These are phyloP conservation scores for Hephaestus fuliginosus DNA, from an alignment of 2,797 vertebrate genomes.

Conservation along the genomic window DNA sequence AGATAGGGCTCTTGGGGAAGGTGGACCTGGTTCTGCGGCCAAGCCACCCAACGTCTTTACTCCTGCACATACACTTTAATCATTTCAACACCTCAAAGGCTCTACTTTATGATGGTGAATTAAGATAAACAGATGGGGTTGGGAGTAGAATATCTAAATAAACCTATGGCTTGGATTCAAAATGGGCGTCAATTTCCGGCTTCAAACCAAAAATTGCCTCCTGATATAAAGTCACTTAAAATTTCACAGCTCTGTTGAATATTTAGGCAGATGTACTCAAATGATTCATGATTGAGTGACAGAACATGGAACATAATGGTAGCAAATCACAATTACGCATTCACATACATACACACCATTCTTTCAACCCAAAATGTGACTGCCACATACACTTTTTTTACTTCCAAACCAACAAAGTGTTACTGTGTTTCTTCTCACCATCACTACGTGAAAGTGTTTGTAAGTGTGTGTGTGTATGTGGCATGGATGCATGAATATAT, in stretches of 20 bases:
- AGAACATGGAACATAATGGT: not conserved
- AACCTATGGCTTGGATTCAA: conserved; percentile 25
- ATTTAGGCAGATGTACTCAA: not conserved
- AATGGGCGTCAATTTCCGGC: not conserved
- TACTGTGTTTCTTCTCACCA: conserved; percentile 29
- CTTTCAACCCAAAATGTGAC: not conserved
- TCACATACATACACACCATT: not conserved
- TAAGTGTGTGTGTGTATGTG: conserved; percentile 7
- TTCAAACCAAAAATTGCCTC: not conserved
- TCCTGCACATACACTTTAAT: conserved; percentile 58
- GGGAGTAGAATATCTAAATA: conserved; percentile 23
- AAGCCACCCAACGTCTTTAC: conserved; percentile 56
- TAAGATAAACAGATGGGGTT: conserved; percentile 28
- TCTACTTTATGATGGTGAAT: conserved; percentile 18
- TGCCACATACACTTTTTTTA: not conserved
- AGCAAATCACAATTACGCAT: conserved; percentile 16
- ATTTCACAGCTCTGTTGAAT: not conserved
- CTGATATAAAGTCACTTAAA: not conserved
- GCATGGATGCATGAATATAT: not conserved
- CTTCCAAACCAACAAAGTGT: conserved; percentile 3
- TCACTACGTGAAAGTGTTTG: conserved; percentile 38
- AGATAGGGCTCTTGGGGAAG: conserved; percentile 64
- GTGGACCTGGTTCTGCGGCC: conserved; percentile 62
- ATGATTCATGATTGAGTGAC: not conserved
- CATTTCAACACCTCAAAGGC: conserved; percentile 66